Base-by-base conservation (phyloP, 2,888 invertebrate genomes). In the Andrena haemorrhoa region DNA sequence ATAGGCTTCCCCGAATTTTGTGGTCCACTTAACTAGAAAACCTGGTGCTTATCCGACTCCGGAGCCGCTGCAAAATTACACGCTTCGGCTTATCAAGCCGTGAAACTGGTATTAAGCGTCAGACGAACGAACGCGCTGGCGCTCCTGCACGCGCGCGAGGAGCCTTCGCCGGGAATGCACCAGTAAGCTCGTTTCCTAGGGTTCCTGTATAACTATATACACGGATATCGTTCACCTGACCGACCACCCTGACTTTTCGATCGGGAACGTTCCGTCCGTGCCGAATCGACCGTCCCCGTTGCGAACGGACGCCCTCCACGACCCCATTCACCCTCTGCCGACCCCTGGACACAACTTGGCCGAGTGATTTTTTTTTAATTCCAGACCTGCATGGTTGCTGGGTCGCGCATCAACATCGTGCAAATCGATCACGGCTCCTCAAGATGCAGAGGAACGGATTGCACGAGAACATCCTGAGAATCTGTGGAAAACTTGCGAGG, bases 11-110 rank as follows among this genome's bases (percentile, higher is more conserved):
- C 94, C 95, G 94, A 95, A 95, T 95, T 95, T 95, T 94, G 95
- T 95, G 95, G 95, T 94, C 95, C 95, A 95, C 95, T 95, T 95
- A 95, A 95, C 95, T 95, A 95, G 95, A 95, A 95, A 95, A 95
- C 95, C 95, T 95, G 94, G 94, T 94, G 94, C 94, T 94, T 94
- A 94, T 94, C 93, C 94, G 94, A 94, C 92, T 90, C 86, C 85
- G 92, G 93, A 93, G 94, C 94, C 94, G 94, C 95, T 95, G 95
- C 94, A 95, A 95, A 95, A 95, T 95, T 95, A 95, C 95, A 95
- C 95, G 95, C 94, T 94, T 94, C 94, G 94, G 94, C 94, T 94
- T 95, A 95, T 94, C 95, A 95, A 94, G 94, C 95, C 95, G 95
- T 95, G 94, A 95, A 95, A 95, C 92, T 92, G 91, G 92, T 92